Conservation (phyloP, 2,888 invertebrate genomes). For the Cephonodes hylas region DNA sequence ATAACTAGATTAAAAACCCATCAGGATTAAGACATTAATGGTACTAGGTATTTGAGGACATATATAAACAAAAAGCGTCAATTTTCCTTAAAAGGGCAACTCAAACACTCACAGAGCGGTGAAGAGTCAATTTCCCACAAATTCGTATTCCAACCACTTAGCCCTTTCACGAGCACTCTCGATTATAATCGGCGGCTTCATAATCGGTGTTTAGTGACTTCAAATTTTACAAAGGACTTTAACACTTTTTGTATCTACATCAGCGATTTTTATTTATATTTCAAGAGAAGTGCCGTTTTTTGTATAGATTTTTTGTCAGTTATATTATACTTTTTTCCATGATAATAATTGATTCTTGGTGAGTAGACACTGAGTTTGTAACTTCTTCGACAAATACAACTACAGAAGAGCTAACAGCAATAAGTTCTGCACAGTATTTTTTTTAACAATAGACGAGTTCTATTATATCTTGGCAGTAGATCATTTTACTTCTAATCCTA, state of each 20-base stretch:
- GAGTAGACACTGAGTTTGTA: too few relatives aligned
- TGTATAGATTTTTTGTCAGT: neutral
- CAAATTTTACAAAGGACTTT: conserved; percentile 27
- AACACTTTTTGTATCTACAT: conserved; percentile 18
- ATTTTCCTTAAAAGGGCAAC: neutral
- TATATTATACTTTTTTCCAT: too few relatives aligned
- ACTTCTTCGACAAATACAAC: too few relatives aligned
- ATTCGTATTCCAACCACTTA: conserved; percentile 10
- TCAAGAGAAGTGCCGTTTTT: neutral
- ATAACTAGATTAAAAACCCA: too few relatives aligned
- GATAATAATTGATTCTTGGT: too few relatives aligned
- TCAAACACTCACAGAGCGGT: neutral
- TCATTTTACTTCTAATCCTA: too few relatives aligned
- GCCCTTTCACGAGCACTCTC: conserved; percentile 15
- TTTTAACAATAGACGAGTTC: too few relatives aligned
- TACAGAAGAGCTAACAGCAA: too few relatives aligned
- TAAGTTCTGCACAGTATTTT: too few relatives aligned
- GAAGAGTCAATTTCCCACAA: conserved; percentile 7
- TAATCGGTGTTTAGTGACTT: conserved; percentile 21
- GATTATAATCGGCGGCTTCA: conserved; percentile 16
- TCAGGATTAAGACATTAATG: neutral
- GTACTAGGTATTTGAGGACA: neutral
- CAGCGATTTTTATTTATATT: conserved; percentile 15
- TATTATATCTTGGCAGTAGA: too few relatives aligned
- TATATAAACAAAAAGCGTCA: neutral